Percentiles rank a stretch among this genome's conserved stretches.
Evolutionary conservation across 2,113 vertebrate species (phyloP).

Genomic region (Nipponia nippon): DNA sequence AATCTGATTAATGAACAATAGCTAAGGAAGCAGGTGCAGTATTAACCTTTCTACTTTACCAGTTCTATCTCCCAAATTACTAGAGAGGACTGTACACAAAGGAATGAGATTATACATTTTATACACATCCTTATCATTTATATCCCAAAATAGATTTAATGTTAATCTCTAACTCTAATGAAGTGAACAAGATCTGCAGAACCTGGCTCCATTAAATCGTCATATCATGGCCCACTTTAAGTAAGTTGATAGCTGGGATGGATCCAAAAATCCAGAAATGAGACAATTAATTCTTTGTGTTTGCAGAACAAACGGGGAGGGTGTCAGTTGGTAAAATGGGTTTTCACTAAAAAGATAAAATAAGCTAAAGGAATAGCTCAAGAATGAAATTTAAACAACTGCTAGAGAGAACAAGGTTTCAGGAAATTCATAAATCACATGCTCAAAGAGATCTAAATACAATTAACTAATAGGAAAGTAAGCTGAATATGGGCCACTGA

Average conservation of each 20-base stretch:
- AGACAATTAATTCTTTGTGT: background rate
- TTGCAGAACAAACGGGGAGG: background rate
- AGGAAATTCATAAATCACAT: background rate
- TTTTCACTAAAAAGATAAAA: background rate
- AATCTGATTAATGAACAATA: slow-evolving; percentile 13
- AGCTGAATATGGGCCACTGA: background rate
- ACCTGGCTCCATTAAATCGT: background rate
- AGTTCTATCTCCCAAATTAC: background rate
- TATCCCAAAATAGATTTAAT: background rate
- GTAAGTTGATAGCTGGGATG: background rate
- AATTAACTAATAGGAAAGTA: background rate
- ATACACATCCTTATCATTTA: background rate
- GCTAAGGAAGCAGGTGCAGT: background rate
- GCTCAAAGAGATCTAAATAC: background rate
- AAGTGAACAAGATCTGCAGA: background rate
- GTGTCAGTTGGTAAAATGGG: background rate
- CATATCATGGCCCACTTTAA: background rate
- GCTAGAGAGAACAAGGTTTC: background rate
- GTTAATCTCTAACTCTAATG: background rate
- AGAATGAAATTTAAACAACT: background rate
- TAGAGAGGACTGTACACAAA: background rate
- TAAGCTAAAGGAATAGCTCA: background rate
- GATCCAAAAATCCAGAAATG: background rate
- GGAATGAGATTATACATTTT: slow-evolving; percentile 18
- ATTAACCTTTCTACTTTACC: background rate